Evolutionary conservation across 2,113 vertebrate genomes (phyloP).

Genomic region (Ovibos moschatus): DNA sequence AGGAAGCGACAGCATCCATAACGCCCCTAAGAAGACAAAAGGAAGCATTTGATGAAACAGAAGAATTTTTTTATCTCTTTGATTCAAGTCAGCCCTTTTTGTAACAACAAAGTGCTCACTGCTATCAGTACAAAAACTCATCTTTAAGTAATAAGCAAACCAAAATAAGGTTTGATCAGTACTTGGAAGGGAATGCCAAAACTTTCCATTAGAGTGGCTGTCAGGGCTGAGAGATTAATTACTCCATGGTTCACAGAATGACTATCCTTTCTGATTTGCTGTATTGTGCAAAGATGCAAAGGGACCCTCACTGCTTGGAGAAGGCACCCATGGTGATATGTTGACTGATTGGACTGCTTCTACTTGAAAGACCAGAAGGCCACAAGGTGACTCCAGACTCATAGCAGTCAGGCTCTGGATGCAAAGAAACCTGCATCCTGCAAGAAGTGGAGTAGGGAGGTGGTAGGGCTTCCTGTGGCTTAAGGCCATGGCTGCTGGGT

Average conservation of each 20-base stretch:
- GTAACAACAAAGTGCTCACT: background rate
- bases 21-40: conserved; percentile 86
- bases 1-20: conserved; percentile 98
- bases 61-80: conserved; percentile 26
- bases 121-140: background rate
- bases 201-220: background rate
- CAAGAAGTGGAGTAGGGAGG: background rate
- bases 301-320: background rate
- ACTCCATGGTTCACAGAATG: background rate
- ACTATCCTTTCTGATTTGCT: background rate
- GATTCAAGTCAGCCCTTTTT: background rate
- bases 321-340: background rate
- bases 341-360: background rate
- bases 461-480: background rate
- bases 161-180: conserved; percentile 6
- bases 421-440: background rate
- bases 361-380: background rate
- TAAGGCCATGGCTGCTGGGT: background rate
- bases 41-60: conserved; percentile 14
- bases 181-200: background rate
- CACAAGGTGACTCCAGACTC: background rate
- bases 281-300: background rate
- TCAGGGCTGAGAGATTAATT: background rate
- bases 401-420: background rate
- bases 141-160: conserved; percentile 17